phyloP scores from a whole-genome alignment of 1,140 invertebrate genomes.

The Bombyx mandarina region DNA sequence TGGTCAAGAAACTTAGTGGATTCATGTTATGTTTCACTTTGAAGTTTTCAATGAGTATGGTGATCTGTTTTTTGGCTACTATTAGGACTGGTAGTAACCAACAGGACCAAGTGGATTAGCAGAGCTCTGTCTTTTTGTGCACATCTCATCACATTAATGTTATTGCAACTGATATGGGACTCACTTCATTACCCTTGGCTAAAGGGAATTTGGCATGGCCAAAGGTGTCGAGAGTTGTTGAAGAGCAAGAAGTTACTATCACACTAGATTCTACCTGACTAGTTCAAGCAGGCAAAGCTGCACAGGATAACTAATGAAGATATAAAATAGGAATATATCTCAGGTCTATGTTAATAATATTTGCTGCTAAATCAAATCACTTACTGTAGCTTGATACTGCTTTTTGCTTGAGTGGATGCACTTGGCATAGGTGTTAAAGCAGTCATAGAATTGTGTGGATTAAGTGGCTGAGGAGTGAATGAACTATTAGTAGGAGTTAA shows the following conservation, averaged over 20 bases:
- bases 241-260: background rate
- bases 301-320: background rate
- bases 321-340: background rate
- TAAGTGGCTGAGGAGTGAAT: constrained; percentile 46
- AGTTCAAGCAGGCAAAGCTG: background rate
- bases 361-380: constrained; percentile 6
- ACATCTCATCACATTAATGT: too few relatives aligned
- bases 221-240: background rate
- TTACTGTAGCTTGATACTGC: constrained; percentile 68
- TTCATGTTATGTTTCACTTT: too few relatives aligned
- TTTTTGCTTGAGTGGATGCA: constrained; percentile 60
- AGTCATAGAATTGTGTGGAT: constrained; percentile 58
- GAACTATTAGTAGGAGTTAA: constrained; percentile 48
- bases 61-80: too few relatives aligned
- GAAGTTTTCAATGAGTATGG: too few relatives aligned
- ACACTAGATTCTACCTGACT: background rate
- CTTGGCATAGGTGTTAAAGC: constrained; percentile 61
- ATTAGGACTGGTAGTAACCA: too few relatives aligned
- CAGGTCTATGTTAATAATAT: background rate
- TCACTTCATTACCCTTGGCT: background rate
- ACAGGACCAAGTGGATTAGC: too few relatives aligned
- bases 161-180: background rate
- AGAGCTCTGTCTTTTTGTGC: too few relatives aligned
- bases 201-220: background rate
- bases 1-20: too few relatives aligned